Conservation (phyloP, 2,113 vertebrate genomes). For the Pteronura brasiliensis region DNA sequence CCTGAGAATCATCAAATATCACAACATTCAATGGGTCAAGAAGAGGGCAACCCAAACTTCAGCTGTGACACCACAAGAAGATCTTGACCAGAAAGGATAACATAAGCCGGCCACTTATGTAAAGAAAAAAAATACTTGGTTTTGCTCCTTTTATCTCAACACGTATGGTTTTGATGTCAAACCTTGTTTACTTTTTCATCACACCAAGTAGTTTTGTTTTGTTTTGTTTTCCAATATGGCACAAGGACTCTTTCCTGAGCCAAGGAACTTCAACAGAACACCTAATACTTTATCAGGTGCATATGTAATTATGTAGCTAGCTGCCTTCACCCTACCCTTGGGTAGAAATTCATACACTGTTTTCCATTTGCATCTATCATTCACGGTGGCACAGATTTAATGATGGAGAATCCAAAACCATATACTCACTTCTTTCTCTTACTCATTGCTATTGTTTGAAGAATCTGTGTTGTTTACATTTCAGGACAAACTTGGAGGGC, state of each 20-base stretch:
- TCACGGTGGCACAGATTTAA: rapidly evolving
- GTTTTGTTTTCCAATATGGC: not conserved
- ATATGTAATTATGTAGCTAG: rapidly evolving
- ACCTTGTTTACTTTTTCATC: not conserved
- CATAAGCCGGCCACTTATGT: not conserved
- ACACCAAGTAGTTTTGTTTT: not conserved
- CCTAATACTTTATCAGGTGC: no score
- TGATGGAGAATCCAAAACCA: rapidly evolving
- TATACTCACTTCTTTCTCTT: no score
- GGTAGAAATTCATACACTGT: not conserved
- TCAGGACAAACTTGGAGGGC: rapidly evolving
- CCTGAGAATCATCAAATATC: rapidly evolving
- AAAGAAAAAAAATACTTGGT: not conserved
- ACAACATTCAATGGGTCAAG: rapidly evolving
- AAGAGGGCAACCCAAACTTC: rapidly evolving
- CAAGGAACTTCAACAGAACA: not conserved
- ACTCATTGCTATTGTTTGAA: not conserved
- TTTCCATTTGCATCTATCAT: not conserved
- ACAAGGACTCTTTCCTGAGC: rapidly evolving
- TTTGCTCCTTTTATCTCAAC: not conserved
- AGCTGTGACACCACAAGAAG: rapidly evolving
- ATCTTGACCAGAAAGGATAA: not conserved
- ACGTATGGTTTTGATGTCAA: rapidly evolving
- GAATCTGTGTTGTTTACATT: not conserved
- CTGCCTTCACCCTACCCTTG: not conserved